Percentiles rank a stretch among this genome's conserved stretches.
Conservation (phyloP, 2,113 vertebrate genomes). For the Zosterops pallidus region DNA sequence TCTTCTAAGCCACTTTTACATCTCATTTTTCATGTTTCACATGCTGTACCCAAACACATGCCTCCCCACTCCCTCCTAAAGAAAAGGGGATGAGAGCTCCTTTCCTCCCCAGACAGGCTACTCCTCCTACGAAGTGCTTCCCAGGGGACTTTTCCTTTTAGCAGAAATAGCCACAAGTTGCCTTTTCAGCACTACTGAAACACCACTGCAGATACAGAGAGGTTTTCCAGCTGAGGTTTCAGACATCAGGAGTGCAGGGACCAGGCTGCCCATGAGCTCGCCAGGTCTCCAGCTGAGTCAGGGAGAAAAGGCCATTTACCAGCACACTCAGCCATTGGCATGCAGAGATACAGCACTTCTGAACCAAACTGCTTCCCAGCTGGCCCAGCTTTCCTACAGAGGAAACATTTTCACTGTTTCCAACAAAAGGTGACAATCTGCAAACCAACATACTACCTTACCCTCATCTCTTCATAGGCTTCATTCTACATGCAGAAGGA, state of each 20-base stretch:
- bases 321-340: not conserved
- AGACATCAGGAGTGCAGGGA: not conserved
- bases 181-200: not conserved
- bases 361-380: not conserved
- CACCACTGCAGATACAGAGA: not conserved
- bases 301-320: not conserved
- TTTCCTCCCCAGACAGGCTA: not conserved
- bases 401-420: not conserved
- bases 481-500: accelerated
- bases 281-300: slow-evolving; percentile 1
- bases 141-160: slow-evolving; percentile 8
- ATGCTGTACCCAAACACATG: not conserved
- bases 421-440: not conserved
- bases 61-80: not conserved
- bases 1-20: not conserved
- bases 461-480: not conserved
- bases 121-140: not conserved
- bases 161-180: not conserved
- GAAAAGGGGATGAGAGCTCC: accelerated
- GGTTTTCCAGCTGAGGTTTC: not conserved
- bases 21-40: not conserved
- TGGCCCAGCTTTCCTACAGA: not conserved
- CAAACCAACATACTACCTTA: not conserved
- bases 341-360: not conserved
- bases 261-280: not conserved